A percentile compares a stretch with the other conserved stretches of the same genome.
Conservation (phyloP, 2,888 invertebrate species). For the Zele albiditarsus region DNA sequence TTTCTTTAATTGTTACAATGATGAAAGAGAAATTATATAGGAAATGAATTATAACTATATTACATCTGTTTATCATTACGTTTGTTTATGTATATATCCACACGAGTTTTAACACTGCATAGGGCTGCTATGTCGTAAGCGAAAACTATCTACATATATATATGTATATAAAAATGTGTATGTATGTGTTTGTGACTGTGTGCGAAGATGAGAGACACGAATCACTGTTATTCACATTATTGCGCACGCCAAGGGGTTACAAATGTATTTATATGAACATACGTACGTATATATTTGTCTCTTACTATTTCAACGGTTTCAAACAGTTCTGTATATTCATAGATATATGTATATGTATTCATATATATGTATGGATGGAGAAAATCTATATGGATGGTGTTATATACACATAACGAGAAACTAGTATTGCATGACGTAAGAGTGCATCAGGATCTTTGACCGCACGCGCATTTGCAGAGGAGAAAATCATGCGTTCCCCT, state of each 20-base stretch:
- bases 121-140: slow-evolving; percentile 21
- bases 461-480: neutral
- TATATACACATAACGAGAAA: neutral
- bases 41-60: slow-evolving; percentile 9
- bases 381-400: neutral
- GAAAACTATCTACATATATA: neutral
- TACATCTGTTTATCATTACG: slow-evolving; percentile 10
- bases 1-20: neutral
- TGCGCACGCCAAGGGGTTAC: neutral
- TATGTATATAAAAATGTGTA: neutral
- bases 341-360: neutral
- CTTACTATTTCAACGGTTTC: neutral
- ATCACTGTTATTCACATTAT: slow-evolving; percentile 31
- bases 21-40: neutral
- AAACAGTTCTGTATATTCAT: slow-evolving; percentile 19
- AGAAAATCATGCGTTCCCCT: slow-evolving; percentile 12
- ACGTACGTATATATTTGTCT: neutral
- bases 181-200: too few relatives aligned
- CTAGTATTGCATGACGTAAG: slow-evolving; percentile 20
- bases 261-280: neutral
- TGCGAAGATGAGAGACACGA: slow-evolving; percentile 21
- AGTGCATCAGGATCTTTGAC: slow-evolving; percentile 27
- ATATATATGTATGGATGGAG: too few relatives aligned
- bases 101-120: neutral
- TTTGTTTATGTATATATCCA: neutral